Conservation (phyloP, 2,113 vertebrate genomes). For the Psophia crepitans region DNA sequence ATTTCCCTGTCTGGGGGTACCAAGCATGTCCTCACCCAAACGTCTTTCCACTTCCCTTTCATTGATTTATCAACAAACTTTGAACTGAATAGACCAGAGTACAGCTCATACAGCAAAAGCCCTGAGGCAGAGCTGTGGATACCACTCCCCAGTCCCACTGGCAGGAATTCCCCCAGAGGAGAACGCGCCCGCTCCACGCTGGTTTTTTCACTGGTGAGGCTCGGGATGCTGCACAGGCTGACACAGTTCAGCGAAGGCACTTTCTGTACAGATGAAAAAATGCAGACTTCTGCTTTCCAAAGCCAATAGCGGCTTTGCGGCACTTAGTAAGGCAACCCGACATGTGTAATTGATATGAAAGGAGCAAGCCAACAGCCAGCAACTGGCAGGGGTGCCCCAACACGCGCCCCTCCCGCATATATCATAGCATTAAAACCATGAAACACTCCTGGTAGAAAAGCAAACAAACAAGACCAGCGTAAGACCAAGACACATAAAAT, state of each 20-base stretch:
- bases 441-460: constrained; percentile 2
- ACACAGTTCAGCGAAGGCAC: neutral
- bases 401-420: neutral
- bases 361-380: neutral
- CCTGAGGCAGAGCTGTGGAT: fast-evolving
- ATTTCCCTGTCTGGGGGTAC: neutral
- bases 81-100: neutral
- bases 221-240: neutral
- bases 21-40: neutral
- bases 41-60: neutral
- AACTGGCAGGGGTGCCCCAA: neutral
- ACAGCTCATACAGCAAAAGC: neutral
- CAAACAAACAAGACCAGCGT: constrained; percentile 32
- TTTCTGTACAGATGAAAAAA: neutral
- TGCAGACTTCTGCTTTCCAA: neutral
- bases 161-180: neutral
- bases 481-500: constrained; percentile 30
- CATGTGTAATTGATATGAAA: neutral
- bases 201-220: neutral
- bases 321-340: neutral
- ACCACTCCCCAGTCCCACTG: neutral
- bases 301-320: neutral
- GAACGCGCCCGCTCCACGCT: neutral
- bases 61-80: neutral
- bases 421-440: constrained; percentile 5